Conservation (phyloP, 1,140 invertebrate genomes). For the Yoshiicerus persimilis region DNA sequence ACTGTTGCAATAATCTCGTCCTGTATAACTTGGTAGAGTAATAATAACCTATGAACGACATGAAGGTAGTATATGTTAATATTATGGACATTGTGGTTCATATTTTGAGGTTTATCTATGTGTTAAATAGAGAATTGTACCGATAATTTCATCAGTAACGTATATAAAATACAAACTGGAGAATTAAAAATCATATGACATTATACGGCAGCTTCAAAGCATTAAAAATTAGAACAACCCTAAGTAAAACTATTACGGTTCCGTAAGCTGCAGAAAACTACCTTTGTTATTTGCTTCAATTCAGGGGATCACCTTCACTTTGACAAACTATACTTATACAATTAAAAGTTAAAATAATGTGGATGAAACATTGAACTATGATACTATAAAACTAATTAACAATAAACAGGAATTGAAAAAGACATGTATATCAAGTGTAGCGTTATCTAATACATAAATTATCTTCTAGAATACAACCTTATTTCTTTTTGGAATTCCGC, state of each 20-base stretch:
- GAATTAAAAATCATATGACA: neutral
- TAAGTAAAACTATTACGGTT: no score
- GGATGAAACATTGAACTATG: no score
- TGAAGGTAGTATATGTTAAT: neutral
- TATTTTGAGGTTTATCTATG: neutral
- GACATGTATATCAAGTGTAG: neutral
- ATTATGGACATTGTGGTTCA: neutral
- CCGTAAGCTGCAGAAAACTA: neutral
- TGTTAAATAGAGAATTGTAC: neutral
- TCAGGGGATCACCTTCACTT: neutral
- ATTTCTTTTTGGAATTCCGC: conserved; percentile 36
- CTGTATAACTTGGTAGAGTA: no score
- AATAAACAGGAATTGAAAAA: no score
- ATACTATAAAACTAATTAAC: no score
- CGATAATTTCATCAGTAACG: neutral
- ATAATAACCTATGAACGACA: neutral
- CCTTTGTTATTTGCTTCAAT: neutral
- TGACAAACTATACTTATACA: no score
- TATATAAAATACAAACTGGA: neutral
- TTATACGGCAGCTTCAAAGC: neutral
- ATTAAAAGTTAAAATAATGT: no score
- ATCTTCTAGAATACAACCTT: neutral
- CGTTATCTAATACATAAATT: neutral
- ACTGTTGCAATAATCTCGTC: neutral
- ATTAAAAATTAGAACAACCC: neutral